phyloP scores from a whole-genome alignment of 2,888 invertebrate species.

The Strigamia maritima region DNA sequence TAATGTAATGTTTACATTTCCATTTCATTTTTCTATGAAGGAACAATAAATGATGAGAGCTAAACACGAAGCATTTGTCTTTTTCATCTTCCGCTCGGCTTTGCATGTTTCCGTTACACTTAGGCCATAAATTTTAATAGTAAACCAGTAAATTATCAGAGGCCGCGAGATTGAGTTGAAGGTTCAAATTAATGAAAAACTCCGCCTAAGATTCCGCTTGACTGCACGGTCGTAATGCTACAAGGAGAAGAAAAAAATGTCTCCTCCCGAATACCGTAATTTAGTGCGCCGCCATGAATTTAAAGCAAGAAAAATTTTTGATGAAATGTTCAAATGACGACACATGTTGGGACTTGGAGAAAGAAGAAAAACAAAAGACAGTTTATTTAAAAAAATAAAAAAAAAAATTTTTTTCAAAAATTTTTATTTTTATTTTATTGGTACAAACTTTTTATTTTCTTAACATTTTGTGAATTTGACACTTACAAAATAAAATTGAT shows the following conservation, averaged over 20 bases:
- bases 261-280: neutral
- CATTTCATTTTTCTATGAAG: neutral
- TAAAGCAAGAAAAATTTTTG: neutral
- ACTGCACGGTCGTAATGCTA: neutral
- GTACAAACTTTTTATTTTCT: neutral
- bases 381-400: neutral
- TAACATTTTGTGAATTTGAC: neutral
- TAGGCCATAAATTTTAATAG: neutral
- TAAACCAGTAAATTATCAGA: neutral
- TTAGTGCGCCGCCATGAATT: neutral
- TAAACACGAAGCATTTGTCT: slow-evolving; percentile 4
- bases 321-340: neutral
- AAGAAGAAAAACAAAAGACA: neutral
- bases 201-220: neutral
- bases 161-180: neutral
- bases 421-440: neutral
- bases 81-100: slow-evolving; percentile 4
- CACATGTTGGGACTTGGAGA: neutral
- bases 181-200: slow-evolving; percentile 4
- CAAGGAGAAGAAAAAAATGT: neutral
- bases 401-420: neutral
- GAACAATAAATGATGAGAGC: neutral
- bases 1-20: neutral
- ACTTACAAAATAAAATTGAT: neutral
- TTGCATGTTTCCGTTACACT: neutral